Base-by-base conservation (phyloP, 2,113 vertebrate species). In the Ranitomeya variabilis region DNA sequence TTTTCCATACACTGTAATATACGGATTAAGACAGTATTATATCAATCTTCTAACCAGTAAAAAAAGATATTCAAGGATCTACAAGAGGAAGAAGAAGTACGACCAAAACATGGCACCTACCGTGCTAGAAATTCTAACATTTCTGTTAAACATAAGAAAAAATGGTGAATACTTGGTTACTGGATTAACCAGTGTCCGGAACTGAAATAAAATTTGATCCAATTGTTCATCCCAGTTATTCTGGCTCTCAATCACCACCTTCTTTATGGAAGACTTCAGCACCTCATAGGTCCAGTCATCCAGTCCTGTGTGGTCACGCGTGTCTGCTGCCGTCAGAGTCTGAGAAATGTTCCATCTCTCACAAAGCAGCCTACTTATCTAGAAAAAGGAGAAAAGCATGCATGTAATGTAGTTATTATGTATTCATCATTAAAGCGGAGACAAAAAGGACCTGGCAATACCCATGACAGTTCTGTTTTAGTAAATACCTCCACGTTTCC, bases 101-200 rank as follows among this genome's bases (percentile, higher is more conserved):
- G 5, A 79, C 7, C 19, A 55, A 55, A 79, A 23, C 69, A 21
- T 15, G 12, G 11, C 16, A 80, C 85, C 57, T 84, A 96, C 95
- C 93, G 92, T 90, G 0, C 91, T 94, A 0, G 95, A 95, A 66
- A 95, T 86, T 89, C 91, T 94, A 23, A 93, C 92, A 2, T 95
- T 95, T 92, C 97, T 94, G 93, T 95, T 97, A 89, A 97, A 97
- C 94, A 98, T 95, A 89, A 98, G 95, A 80, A 95, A 96, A 90
- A 96, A 96, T 0, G 97, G 97, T 0, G 94, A 95, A 90, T 96
- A 96, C 89, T 95, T 96, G 0, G 97, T 98, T 0, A 93, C 90
- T 0, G 96, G 91, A 90, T 96, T 97, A 89, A 94, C 90, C 0
- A 96, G 94, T 1, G 95, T 97, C 85, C 97, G 94, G 90, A 97